These are phyloP conservation scores for Dicaeum eximium DNA, from an alignment of 2,113 vertebrate genomes.

Conservation along the genomic window DNA sequence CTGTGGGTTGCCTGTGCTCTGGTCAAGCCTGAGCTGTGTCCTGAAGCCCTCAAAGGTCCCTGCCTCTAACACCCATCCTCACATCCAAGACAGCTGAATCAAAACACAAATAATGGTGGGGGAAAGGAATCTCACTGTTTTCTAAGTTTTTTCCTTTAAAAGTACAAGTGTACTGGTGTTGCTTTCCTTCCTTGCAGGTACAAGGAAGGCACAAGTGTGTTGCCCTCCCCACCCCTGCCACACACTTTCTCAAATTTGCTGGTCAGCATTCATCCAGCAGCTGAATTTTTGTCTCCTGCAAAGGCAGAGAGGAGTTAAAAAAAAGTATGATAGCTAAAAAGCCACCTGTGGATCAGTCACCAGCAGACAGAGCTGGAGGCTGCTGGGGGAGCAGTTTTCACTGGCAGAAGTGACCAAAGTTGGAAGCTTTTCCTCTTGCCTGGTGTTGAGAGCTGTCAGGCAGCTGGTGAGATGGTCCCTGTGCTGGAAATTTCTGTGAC, in stretches of 20 bases:
- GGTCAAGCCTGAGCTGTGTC: background rate
- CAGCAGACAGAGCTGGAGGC: background rate
- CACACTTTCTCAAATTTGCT: background rate
- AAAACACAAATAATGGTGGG: accelerated
- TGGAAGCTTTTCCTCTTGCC: background rate
- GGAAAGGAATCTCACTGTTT: background rate
- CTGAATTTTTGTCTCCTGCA: background rate
- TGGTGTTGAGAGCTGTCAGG: background rate
- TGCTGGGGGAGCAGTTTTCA: background rate
- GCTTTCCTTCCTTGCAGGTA: background rate
- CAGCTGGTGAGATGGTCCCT: background rate
- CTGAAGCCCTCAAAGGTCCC: background rate
- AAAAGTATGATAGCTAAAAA: background rate
- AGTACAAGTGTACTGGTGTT: background rate
- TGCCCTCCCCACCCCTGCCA: accelerated
- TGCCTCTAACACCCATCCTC: background rate
- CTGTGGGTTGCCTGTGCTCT: background rate
- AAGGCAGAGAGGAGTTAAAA: background rate
- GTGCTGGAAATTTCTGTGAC: background rate
- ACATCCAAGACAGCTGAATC: background rate
- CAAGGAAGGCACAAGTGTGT: background rate
- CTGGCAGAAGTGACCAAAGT: background rate
- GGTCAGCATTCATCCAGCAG: background rate
- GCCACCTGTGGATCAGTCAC: background rate
- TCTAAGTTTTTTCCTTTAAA: background rate